Conservation (phyloP, 2,113 vertebrate genomes). For the Potamarius usumacintae region DNA sequence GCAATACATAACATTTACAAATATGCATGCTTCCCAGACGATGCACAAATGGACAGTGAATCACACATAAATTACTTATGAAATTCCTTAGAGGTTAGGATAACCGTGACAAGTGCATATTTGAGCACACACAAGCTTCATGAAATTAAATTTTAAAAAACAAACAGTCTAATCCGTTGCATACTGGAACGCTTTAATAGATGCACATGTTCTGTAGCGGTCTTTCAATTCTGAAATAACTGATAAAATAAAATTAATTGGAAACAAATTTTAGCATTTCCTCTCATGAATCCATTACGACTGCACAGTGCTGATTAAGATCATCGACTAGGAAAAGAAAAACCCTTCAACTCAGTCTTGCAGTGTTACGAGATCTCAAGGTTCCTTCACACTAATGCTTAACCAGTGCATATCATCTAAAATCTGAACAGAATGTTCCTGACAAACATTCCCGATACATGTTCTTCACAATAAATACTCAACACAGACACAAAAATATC, state of each 20-base stretch:
- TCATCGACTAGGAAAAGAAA: background rate
- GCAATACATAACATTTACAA: background rate
- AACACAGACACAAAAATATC: constrained; percentile 50
- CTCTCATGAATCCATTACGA: background rate
- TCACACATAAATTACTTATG: background rate
- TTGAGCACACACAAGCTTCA: background rate
- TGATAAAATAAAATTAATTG: background rate
- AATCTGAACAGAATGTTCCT: background rate
- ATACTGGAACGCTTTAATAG: background rate
- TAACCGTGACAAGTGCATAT: background rate
- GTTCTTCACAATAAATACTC: constrained; percentile 7
- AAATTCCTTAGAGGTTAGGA: background rate
- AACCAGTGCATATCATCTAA: background rate
- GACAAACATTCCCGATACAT: background rate
- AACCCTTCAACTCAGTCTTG: background rate
- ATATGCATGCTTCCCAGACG: background rate
- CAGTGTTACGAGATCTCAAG: background rate
- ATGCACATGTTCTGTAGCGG: background rate
- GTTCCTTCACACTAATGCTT: background rate
- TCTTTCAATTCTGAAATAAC: background rate
- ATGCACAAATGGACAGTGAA: background rate
- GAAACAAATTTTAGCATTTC: background rate
- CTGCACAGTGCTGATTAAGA: background rate
- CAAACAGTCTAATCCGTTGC: background rate
- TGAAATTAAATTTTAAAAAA: background rate